Base-by-base conservation (phyloP, 2,888 invertebrate genomes). In the Hoplodrina ambigua region DNA sequence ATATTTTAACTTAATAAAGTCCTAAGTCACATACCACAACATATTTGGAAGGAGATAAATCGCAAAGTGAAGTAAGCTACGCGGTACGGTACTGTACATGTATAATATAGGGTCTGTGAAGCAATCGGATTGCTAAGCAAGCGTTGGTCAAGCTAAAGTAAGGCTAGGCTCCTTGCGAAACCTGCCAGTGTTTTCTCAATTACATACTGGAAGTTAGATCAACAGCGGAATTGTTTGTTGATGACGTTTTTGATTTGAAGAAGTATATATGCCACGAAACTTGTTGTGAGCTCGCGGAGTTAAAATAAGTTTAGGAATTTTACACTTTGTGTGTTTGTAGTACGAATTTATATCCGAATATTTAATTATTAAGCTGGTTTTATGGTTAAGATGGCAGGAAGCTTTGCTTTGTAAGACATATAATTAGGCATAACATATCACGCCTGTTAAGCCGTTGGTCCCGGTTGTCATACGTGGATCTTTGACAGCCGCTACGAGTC, bases 161-260 rank as follows among this genome's bases (percentile, higher is more conserved):
- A 69, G 75, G 74, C 62, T 80, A 69, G 76, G 67, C 76, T 15
- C 2, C 74, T 85, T 85, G 79, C 79, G 79, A 83, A 78, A 85
- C 53, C 3, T 11, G 44, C 17, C 62, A 63, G 64, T 76, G 59
- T 82, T 82, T 72, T 82, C 80, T 80, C 74, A 74, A 76, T 72
- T 75, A 80, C 74, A 69, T 67, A 71, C 71, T 44, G 58, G 55
- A 62, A 56, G 64, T 57, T 74, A 70, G 60, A 72, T 78, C 72
- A 83, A 85, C 81, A 76, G 71, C 70, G 58, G 68, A 33, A 65
- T 72, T 70, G 64, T 77, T 74, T 79, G 54, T 6, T 54, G 53
- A 54, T 76, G 65, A 78, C 20, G 5, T 30, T 54, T 64, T 77
- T 79, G 54, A 67, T 63, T 72, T 72, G 55, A 55, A 59, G 72